phyloP scores from a whole-genome alignment of 2,113 vertebrate genomes.

The Xiphias gladius region DNA sequence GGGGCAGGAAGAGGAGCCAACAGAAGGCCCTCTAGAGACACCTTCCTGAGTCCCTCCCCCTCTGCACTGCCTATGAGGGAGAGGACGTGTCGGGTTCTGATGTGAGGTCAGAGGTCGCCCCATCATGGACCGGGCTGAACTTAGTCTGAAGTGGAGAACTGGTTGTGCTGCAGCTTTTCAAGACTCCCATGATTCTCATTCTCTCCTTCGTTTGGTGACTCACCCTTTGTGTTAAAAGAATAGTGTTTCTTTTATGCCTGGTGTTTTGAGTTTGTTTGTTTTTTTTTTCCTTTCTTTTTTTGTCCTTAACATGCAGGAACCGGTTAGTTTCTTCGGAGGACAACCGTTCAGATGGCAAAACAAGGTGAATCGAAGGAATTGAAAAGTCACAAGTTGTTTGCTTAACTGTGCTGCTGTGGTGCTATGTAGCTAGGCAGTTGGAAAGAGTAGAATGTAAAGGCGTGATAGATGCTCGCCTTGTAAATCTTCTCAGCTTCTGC shows the following conservation, averaged over 20 bases:
- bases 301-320: slow-evolving; percentile 40
- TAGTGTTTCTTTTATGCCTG: slow-evolving; percentile 50
- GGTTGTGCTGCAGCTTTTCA: slow-evolving; percentile 67
- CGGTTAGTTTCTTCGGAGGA: slow-evolving; percentile 51
- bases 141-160: slow-evolving; percentile 62
- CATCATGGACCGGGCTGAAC: slow-evolving; percentile 25
- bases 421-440: slow-evolving; percentile 57
- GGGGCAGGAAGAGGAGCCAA: slow-evolving; percentile 44
- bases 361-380: slow-evolving; percentile 65
- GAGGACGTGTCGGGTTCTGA: slow-evolving; percentile 48
- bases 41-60: slow-evolving; percentile 34
- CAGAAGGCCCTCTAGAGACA: slow-evolving; percentile 42
- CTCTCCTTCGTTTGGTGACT: slow-evolving; percentile 56
- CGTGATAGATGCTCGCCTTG: slow-evolving; percentile 64
- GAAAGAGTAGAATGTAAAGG: slow-evolving; percentile 50
- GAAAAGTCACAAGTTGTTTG: slow-evolving; percentile 55
- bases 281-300: slow-evolving; percentile 24
- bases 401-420: slow-evolving; percentile 65
- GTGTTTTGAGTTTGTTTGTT: slow-evolving; percentile 67
- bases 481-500: slow-evolving; percentile 56
- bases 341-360: slow-evolving; percentile 43
- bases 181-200: slow-evolving; percentile 40
- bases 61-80: slow-evolving; percentile 20
- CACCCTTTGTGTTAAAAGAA: slow-evolving; percentile 60
- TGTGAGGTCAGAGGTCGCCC: slow-evolving; percentile 44